phyloP scores from a whole-genome alignment of 2,113 vertebrate genomes.

The Pionites leucogaster region DNA sequence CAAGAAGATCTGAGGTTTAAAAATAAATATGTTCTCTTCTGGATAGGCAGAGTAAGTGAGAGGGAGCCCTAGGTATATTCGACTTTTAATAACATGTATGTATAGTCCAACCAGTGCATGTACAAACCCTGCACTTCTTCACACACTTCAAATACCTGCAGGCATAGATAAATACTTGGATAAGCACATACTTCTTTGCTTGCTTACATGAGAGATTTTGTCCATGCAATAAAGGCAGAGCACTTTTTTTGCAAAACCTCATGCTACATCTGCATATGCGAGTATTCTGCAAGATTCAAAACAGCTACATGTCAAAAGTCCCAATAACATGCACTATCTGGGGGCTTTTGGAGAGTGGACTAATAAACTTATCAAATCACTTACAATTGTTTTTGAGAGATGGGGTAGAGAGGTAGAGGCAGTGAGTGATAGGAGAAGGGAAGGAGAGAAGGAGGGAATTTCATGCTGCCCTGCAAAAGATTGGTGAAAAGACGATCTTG shows the following conservation, averaged over 20 bases:
- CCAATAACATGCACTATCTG: background rate
- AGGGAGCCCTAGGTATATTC: background rate
- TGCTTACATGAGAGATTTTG: conserved; percentile 65
- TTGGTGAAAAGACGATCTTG: background rate
- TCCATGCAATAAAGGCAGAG: conserved; percentile 37
- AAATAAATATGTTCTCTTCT: background rate
- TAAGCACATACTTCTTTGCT: conserved; percentile 62
- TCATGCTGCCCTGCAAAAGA: background rate
- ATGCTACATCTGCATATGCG: background rate
- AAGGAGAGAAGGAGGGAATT: background rate
- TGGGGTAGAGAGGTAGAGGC: background rate
- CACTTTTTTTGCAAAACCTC: conserved; percentile 27
- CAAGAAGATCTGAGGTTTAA: background rate
- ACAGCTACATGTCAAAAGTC: background rate
- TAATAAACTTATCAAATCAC: background rate
- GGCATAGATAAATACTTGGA: conserved; percentile 62
- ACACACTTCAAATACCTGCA: conserved; percentile 60
- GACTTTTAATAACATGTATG: conserved; percentile 35
- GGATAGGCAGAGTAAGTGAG: background rate
- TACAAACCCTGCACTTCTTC: conserved; percentile 58
- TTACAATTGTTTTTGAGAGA: background rate
- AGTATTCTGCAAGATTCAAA: conserved; percentile 33
- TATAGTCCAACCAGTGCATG: conserved; percentile 28
- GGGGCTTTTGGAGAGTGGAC: background rate
- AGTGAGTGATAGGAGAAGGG: background rate